Base-by-base conservation (phyloP, 2,113 vertebrate species). In the Amazona guildingii region DNA sequence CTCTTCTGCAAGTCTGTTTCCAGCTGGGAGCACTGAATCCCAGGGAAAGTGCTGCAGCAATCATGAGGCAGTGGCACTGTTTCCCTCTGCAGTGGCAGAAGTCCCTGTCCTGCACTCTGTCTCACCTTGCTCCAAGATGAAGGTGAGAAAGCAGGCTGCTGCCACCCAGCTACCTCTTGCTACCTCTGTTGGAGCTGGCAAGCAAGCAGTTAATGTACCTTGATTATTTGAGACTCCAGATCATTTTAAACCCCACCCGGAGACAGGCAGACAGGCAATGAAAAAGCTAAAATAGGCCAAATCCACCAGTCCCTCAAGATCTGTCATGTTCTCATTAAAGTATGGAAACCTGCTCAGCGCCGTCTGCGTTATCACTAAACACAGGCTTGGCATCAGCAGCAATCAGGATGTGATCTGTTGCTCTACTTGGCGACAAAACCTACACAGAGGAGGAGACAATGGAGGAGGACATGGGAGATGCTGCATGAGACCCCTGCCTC, bases 371-470 rank as follows among this genome's bases (percentile, higher is more conserved):
- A 0, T 29, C 33, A 14, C 15, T 46, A 39, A 54, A 52, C 13
- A 29, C 13, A 25, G 11, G 23, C 67, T 88, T 19, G 4, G 44
- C 39, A 17, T 3, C 31, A 43, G 52, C 70, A 63, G 72, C n/a
- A 18, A 21, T 11, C 52, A 29, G 61, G 28, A 17, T 10, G 25
- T 1, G 17, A 73, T 63, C 61, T 4, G 0, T 37, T 3, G 3
- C 62, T 78, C 43, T 35, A 49, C 84, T 82, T 48, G n/a, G 76
- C 4, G 8, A 63, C 59, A 77, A 70, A 92, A 54, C 11, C 59
- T 66, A 41, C 24, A 24, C 4, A 20, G 57, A 88, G 44, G 4
- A 55, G 35, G 21, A 33, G 24, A 63, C 18, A 48, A 6, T 3
- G 1, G 37, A 68, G 49, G 23, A 74, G 25, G 55, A 54, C 11